Evolutionary conservation across 2,888 invertebrate species (phyloP).

Genomic region (Synergus gifuensis): DNA sequence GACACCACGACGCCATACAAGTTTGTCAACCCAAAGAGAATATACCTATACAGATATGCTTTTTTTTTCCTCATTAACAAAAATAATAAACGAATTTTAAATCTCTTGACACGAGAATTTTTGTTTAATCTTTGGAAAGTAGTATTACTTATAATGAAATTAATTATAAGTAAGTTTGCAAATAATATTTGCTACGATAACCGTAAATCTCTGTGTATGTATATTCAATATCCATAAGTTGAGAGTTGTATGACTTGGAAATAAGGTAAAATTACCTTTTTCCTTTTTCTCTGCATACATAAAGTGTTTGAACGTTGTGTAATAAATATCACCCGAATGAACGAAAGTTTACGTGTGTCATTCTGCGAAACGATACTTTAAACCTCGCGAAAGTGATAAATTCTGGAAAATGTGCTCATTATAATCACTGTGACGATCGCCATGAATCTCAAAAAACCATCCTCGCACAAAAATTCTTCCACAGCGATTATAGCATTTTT

Average conservation of each 20-base stretch:
- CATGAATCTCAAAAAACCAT: background rate
- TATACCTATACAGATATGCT: background rate
- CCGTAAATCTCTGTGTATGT: background rate
- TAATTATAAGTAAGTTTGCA: background rate
- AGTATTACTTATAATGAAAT: background rate
- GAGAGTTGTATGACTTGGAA: background rate
- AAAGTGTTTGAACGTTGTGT: conserved; percentile 30
- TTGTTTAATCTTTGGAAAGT: background rate
- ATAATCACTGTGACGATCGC: background rate
- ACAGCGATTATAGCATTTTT: background rate
- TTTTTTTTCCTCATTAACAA: background rate
- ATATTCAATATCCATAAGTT: background rate
- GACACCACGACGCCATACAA: background rate
- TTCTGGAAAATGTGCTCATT: conserved; percentile 18
- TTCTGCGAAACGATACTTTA: conserved; percentile 29
- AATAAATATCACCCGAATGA: conserved; percentile 33
- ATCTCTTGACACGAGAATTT: background rate
- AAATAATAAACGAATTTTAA: background rate
- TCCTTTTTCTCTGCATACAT: background rate
- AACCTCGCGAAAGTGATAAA: conserved; percentile 33
- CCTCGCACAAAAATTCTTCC: background rate
- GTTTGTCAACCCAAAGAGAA: background rate
- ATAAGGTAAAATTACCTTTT: conserved; percentile 9
- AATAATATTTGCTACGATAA: conserved; percentile 11
- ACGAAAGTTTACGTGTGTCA: conserved; percentile 15